A percentile compares a stretch with the other conserved stretches of the same genome.
These are phyloP conservation scores for Chymomyza costata DNA, from an alignment of 1,140 invertebrate genomes.

Conservation along the genomic window DNA sequence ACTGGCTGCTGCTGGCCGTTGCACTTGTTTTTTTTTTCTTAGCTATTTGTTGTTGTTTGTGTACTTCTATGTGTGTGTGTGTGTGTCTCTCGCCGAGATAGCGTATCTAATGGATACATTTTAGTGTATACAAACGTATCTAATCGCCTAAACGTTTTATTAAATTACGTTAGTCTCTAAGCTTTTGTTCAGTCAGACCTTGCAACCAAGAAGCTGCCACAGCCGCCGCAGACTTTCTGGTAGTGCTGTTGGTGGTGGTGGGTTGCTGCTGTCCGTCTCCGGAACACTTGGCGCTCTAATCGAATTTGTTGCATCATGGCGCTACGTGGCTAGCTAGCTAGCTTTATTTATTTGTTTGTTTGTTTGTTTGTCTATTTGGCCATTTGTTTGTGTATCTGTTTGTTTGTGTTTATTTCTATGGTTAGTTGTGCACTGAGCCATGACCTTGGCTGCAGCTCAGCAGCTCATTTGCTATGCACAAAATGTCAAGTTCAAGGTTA, in stretches of 20 bases:
- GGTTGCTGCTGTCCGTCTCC: background rate
- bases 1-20: slow-evolving; percentile 36
- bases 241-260: background rate
- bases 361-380: slow-evolving; percentile 1
- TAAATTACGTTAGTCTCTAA: slow-evolving; percentile 68
- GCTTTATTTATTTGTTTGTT: slow-evolving; percentile 34
- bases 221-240: slow-evolving; percentile 1
- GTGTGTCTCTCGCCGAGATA: slow-evolving; percentile 49
- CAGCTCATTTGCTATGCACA: slow-evolving; percentile 1
- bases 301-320: slow-evolving; percentile 46
- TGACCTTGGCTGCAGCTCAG: slow-evolving; percentile 33
- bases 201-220: too few relatives aligned
- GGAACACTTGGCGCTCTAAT: slow-evolving; percentile 15
- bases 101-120: slow-evolving; percentile 73
- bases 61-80: slow-evolving; percentile 24
- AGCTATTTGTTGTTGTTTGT: slow-evolving; percentile 18
- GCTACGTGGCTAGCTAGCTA: slow-evolving; percentile 31
- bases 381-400: too few relatives aligned
- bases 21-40: slow-evolving; percentile 43
- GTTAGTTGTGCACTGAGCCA: slow-evolving; percentile 10
- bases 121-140: slow-evolving; percentile 73
- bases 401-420: background rate
- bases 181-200: slow-evolving; percentile 35
- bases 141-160: slow-evolving; percentile 74
- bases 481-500: slow-evolving; percentile 49